Percentiles rank a stretch among this genome's conserved stretches.
Conservation (phyloP, 2,888 invertebrate species). For the Ganaspis brasiliensis region DNA sequence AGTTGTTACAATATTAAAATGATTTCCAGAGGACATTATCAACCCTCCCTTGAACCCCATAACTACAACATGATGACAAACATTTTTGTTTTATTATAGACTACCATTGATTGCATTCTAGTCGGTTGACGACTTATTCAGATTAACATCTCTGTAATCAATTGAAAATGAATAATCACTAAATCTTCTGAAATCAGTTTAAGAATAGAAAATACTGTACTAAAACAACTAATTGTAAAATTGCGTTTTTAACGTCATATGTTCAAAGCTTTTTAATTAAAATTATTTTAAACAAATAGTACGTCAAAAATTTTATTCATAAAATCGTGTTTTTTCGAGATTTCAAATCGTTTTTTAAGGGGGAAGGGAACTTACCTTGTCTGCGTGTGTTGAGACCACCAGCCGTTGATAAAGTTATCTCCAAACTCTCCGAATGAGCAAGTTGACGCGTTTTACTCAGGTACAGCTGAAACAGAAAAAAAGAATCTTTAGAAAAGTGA, state of each 20-base stretch:
- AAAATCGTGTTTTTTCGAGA: too few relatives aligned
- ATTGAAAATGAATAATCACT: background rate
- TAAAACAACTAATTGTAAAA: too few relatives aligned
- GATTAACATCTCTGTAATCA: background rate
- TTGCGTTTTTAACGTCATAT: too few relatives aligned
- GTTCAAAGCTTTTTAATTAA: too few relatives aligned
- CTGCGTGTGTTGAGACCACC: slow-evolving; percentile 73
- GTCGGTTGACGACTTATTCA: background rate
- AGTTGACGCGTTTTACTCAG: slow-evolving; percentile 76
- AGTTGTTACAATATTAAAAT: slow-evolving; percentile 75
- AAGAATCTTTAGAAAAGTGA: slow-evolving; percentile 20
- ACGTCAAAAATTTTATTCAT: too few relatives aligned
- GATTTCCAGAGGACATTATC: slow-evolving; percentile 34
- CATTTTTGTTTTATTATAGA: slow-evolving; percentile 45
- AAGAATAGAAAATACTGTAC: background rate
- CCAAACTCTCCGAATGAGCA: slow-evolving; percentile 67
- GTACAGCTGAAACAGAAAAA: slow-evolving; percentile 72
- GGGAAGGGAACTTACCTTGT: slow-evolving; percentile 71
- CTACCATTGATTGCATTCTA: slow-evolving; percentile 35
- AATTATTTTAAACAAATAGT: too few relatives aligned
- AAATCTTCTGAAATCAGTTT: slow-evolving; percentile 10
- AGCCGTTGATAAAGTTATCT: slow-evolving; percentile 70
- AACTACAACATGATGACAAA: slow-evolving; percentile 44
- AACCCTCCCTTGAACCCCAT: slow-evolving; percentile 19
- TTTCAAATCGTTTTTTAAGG: too few relatives aligned